A percentile compares a stretch with the other conserved stretches of the same genome.
phyloP scores from a whole-genome alignment of 2,797 vertebrate genomes.

The Rhinophrynus dorsalis region DNA sequence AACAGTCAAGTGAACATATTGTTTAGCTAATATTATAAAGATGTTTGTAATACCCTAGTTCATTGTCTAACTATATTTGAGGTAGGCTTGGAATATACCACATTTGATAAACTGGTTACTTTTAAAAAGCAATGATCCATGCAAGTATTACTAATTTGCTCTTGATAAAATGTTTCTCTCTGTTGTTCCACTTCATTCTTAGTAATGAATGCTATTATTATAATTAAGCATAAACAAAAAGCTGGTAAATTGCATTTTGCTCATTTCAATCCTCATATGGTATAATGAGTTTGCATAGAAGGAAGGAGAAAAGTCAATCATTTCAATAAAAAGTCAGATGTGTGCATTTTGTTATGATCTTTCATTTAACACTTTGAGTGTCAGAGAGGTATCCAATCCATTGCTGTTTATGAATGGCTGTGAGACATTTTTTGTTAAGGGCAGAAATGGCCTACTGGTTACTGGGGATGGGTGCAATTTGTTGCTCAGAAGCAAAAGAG shows the following conservation, averaged over 20 bases:
- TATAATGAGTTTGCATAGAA: conserved; percentile 12
- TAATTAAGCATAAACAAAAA: conserved; percentile 34
- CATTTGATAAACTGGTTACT: conserved; percentile 7
- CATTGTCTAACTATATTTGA: not conserved
- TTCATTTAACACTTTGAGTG: too few species aligned
- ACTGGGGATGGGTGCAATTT: too few species aligned
- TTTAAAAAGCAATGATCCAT: conserved; percentile 11
- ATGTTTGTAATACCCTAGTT: not conserved
- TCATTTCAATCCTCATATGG: conserved; percentile 7
- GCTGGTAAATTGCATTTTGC: conserved; percentile 21
- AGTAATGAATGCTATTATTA: conserved; percentile 28
- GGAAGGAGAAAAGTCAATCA: not conserved
- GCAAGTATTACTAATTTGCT: conserved; percentile 7
- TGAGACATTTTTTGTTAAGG: too few species aligned
- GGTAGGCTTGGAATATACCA: not conserved
- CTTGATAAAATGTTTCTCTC: conserved; percentile 4
- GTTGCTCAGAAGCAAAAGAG: too few species aligned
- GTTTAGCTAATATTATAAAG: not conserved
- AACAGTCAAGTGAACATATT: not conserved
- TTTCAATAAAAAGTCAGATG: not conserved
- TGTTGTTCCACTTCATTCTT: conserved; percentile 17
- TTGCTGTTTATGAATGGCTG: too few species aligned
- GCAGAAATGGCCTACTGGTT: too few species aligned
- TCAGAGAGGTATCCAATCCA: too few species aligned
- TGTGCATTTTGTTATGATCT: not conserved